Evolutionary conservation across 2,888 invertebrate species (phyloP).

Genomic region (Altica lythri): DNA sequence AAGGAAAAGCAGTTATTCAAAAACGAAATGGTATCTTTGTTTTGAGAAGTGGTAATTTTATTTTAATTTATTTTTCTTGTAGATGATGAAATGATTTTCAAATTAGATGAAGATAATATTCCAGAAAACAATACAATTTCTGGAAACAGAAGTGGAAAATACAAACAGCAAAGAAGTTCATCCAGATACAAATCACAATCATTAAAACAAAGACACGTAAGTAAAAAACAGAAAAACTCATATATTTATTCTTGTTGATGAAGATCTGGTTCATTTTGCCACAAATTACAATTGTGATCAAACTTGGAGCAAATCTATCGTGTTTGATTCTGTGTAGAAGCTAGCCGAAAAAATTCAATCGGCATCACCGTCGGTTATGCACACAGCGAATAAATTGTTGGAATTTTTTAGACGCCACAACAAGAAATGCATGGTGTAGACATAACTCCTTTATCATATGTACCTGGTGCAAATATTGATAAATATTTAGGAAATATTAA

Average conservation of each 20-base stretch:
- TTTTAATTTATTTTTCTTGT: constrained; percentile 32
- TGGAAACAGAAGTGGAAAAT: constrained; percentile 55
- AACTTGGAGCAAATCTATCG: constrained; percentile 2
- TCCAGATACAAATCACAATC: constrained; percentile 51
- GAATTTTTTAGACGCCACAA: constrained; percentile 56
- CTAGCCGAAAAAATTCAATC: no score
- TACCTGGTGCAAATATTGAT: constrained; percentile 78
- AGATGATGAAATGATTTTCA: constrained; percentile 83
- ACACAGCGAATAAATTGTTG: no score
- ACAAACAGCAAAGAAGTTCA: constrained; percentile 63
- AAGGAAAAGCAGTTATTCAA: constrained; percentile 56
- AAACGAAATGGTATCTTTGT: constrained; percentile 50
- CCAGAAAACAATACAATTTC: constrained; percentile 47
- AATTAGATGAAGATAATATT: constrained; percentile 76
- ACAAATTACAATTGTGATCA: neutral
- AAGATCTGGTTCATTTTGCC: no score
- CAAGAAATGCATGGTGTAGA: constrained; percentile 69
- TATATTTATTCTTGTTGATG: neutral
- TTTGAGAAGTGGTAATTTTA: constrained; percentile 7
- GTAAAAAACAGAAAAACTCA: constrained; percentile 9
- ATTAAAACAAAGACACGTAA: constrained; percentile 53
- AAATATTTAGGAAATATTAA: constrained; percentile 88
- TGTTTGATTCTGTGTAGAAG: no score
- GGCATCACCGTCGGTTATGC: no score
- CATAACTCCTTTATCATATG: constrained; percentile 79